Evolutionary conservation across 2,113 vertebrate genomes (phyloP).

Genomic region (Scomber colias): DNA sequence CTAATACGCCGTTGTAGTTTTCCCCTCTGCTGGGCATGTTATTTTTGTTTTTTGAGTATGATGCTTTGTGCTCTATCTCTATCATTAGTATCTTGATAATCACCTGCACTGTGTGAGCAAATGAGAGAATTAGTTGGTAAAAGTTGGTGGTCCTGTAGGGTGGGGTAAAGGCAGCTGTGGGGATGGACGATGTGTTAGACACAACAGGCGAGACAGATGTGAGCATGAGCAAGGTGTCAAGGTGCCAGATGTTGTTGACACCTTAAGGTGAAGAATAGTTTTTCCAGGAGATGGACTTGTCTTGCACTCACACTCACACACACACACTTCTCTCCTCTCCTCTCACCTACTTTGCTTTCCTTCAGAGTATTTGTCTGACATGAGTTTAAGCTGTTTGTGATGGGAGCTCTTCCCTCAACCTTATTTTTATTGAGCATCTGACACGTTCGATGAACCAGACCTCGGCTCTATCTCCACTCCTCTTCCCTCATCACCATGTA

Average conservation of each 20-base stretch:
- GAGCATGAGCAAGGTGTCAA: conserved; percentile 49
- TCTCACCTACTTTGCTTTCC: conserved; percentile 30
- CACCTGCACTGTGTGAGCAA: not conserved
- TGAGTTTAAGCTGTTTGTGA: conserved; percentile 58
- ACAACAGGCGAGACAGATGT: conserved; percentile 58
- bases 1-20: too few species aligned
- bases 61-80: too few species aligned
- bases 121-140: not conserved
- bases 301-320: not conserved
- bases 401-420: conserved; percentile 44
- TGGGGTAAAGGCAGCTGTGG: conserved; percentile 28
- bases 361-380: conserved; percentile 51
- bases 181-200: conserved; percentile 14
- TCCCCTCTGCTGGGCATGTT: too few species aligned
- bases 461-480: conserved; percentile 21
- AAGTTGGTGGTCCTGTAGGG: not conserved
- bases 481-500: conserved; percentile 46
- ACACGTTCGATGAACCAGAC: conserved; percentile 63
- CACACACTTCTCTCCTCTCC: not conserved
- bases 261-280: conserved; percentile 68
- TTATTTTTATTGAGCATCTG: conserved; percentile 71
- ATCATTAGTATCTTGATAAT: conserved; percentile 1
- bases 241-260: conserved; percentile 72
- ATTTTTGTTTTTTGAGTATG: too few species aligned
- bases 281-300: conserved; percentile 62